Conservation (phyloP, 2,888 invertebrate genomes). For the Hydriomena furcata region DNA sequence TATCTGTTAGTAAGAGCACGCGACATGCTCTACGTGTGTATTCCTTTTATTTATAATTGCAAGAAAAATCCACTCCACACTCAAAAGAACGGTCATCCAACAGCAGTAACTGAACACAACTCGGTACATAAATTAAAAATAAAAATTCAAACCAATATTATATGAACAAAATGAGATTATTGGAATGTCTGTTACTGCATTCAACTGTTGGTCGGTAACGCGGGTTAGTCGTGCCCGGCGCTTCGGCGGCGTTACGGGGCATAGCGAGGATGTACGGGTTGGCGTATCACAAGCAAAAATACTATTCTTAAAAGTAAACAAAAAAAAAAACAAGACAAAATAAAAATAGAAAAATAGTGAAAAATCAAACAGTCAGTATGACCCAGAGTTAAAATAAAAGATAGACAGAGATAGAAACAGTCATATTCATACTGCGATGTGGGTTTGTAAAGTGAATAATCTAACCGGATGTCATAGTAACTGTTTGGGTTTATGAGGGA, state of each 20-base stretch:
- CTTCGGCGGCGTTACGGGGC: constrained; percentile 50
- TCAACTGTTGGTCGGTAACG: constrained; percentile 55
- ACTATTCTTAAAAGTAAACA: constrained; percentile 68
- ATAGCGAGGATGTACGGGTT: constrained; percentile 77
- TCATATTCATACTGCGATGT: constrained; percentile 79
- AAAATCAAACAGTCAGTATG: constrained; percentile 84
- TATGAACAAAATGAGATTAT: constrained; percentile 48
- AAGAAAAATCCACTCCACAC: constrained; percentile 82
- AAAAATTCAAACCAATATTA: constrained; percentile 54
- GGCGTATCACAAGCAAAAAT: constrained; percentile 81
- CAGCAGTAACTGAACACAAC: constrained; percentile 75
- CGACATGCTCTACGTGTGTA: constrained; percentile 71
- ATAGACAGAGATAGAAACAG: constrained; percentile 74
- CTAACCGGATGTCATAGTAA: constrained; percentile 72
- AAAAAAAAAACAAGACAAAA: constrained; percentile 54
- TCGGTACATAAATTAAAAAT: constrained; percentile 51
- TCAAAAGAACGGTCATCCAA: constrained; percentile 68
- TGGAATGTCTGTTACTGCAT: constrained; percentile 67
- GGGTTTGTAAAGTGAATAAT: constrained; percentile 65
- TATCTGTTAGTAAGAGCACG: constrained; percentile 66
- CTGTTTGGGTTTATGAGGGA: constrained; percentile 79
- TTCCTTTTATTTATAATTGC: constrained; percentile 45
- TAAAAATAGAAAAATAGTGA: constrained; percentile 51
- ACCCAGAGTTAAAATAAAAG: constrained; percentile 76
- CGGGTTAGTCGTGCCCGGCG: constrained; percentile 67